Percentiles rank a stretch among this genome's conserved stretches.
Conservation (phyloP, 2,113 vertebrate genomes). For the Ciconia maguari region DNA sequence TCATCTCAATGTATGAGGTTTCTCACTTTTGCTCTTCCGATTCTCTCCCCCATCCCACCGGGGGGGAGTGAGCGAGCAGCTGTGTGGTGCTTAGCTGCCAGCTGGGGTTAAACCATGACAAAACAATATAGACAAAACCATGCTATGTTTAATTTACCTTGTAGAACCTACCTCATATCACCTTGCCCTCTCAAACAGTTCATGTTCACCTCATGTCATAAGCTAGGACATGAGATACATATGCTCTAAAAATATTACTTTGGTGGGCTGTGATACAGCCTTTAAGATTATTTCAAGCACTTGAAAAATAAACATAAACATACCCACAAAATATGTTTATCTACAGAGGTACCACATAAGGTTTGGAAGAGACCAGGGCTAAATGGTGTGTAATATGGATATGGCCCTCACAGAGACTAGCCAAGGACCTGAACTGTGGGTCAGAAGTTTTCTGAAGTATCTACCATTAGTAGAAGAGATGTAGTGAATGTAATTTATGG, state of each 20-base stretch:
- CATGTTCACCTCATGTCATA: not conserved
- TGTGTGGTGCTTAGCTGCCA: too few species aligned
- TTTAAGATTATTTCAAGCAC: not conserved
- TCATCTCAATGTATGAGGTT: too few species aligned
- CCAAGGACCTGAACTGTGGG: not conserved
- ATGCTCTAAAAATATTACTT: not conserved
- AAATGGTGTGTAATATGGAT: not conserved
- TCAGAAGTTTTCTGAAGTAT: not conserved
- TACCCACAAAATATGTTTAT: not conserved
- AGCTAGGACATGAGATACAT: not conserved
- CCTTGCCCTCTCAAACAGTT: not conserved
- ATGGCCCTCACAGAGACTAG: not conserved
- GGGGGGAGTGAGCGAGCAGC: too few species aligned
- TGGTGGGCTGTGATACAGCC: not conserved
- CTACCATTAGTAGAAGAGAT: not conserved
- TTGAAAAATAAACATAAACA: not conserved
- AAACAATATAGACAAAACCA: not conserved
- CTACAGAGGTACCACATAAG: not conserved
- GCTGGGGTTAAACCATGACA: too few species aligned
- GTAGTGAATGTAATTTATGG: not conserved
- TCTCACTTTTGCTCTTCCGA: too few species aligned
- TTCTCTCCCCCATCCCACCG: too few species aligned
- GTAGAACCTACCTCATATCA: not conserved
- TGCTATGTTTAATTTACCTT: not conserved
- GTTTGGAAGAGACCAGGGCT: not conserved